Conservation (phyloP, 2,888 invertebrate genomes). For the Eulithis testata region DNA sequence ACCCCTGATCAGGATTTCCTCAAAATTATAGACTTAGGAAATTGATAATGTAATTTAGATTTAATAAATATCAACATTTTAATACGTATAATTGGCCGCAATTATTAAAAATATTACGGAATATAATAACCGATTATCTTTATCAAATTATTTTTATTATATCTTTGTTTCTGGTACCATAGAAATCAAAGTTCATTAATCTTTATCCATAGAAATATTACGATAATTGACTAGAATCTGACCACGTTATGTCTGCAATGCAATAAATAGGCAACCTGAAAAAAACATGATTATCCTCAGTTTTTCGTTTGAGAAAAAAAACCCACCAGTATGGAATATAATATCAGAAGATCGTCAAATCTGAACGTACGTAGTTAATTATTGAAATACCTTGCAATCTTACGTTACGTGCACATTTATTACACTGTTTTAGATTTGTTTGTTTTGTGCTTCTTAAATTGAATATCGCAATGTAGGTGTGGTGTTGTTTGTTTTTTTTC, state of each 20-base stretch:
- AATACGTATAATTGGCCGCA: background rate
- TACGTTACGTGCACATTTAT: slow-evolving; percentile 27
- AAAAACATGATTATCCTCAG: no score
- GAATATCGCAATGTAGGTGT: slow-evolving; percentile 1
- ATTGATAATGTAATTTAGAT: background rate
- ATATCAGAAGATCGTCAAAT: slow-evolving; percentile 8
- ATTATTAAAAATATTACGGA: background rate
- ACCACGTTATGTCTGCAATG: no score
- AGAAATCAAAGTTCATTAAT: no score
- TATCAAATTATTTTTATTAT: no score
- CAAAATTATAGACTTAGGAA: background rate
- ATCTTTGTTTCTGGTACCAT: no score
- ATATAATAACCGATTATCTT: no score
- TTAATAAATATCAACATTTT: background rate
- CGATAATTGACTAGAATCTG: no score
- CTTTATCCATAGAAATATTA: no score
- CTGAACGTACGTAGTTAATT: slow-evolving; percentile 16
- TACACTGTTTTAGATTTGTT: slow-evolving; percentile 27
- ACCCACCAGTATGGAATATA: no score
- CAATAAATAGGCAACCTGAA: no score
- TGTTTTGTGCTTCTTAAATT: slow-evolving; percentile 11
- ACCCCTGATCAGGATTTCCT: slow-evolving; percentile 10
- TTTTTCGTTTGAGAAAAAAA: no score
- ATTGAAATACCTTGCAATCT: slow-evolving; percentile 27
- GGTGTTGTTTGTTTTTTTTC: no score